Base-by-base conservation (phyloP, 2,888 invertebrate species). In the Crepidodera aurea region DNA sequence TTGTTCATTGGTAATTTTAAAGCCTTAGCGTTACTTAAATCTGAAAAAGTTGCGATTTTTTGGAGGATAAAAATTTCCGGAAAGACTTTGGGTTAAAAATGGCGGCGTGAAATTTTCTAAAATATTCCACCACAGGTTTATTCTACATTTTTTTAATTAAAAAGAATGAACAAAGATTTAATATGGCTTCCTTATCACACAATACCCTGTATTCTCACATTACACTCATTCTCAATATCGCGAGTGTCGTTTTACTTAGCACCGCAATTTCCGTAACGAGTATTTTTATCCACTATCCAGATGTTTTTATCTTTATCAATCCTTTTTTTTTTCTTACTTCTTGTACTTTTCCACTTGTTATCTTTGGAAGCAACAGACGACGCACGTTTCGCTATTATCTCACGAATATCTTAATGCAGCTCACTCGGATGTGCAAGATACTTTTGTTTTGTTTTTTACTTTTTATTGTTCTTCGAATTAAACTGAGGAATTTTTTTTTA, bases 331-430 rank as follows among this genome's bases (percentile, higher is more conserved):
- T 2, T 42, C 16, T 6, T 13, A 6, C 2, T 40, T 40, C 16
- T 40, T 18, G 40, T 40, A 18, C 4, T 42, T 54, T 32, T 54
- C 25, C 25, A 10, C 27, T 42, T 25, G 29, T 54, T 42, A 27
- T 54, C 44, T 42, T 42, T 55, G 19, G 1, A 34, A 55, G 55
- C 19, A 55, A 44, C 44, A 44, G 55, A 44, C 44, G 32, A 55
- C 32, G 15, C 55, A 44, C 55, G 55, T 44, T 44, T 55, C 18
- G 29, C 15, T 55, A 55, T 55, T 32, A 55, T 55, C 55, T 44
- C 55, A 55, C 55, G 55, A 55, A 55, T 55, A 55, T 55, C 55
- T 55, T 55, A 55, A 55, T 55, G 55, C 54, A 44, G 44, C 44
- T 44, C 13, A 12, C n/a, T 39, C 42, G 40, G 44, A 18, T 19